Base-by-base conservation (phyloP, 2,797 vertebrate genomes). In the Threskiornis aethiopicus region DNA sequence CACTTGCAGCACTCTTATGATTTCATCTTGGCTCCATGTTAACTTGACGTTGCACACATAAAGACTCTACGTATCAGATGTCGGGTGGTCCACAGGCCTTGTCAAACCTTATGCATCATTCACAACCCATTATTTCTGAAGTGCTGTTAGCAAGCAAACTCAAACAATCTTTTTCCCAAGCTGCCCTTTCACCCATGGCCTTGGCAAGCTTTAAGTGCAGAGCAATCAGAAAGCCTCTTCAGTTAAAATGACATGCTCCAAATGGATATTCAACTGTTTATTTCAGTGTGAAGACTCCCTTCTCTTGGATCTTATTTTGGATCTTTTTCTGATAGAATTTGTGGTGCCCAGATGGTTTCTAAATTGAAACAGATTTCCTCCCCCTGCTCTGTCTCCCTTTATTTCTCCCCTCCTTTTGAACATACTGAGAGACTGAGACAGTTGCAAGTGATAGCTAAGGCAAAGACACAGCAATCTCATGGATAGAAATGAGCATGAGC, bases 51-150 rank as follows among this genome's bases (percentile, higher is more conserved):
- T 20, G 46, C 10, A 5, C 77, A 54, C 39, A n/a, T 10, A 13
- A 46, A 25, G 42, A 10, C 33, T 94, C 42, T 35, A 9, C 2
- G 4, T 66, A 65, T 42, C 52, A 57, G 64, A 91, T 29, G 16
- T 73, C 0, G 0, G 64, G 75, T 39, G 11, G 31, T 78, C 51
- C 37, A 9, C 70, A 88, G 65, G 47, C 78, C 33, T 46, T 61
- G 25, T 90, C 88, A 80, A 77, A 67, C 41, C 52, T 61, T 20
- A 39, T 59, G 51, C 75, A 59, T 82, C 93, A 41, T 73, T 95
- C 93, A 70, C 90, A 95, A 78, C 39, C 79, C 66, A 70, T 96
- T 94, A 78, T 91, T 94, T 91, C 86, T 87, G 73, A 90, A 95
- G 81, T 84, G 62, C 55, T 96, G 49, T 25, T 82, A 90, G 69